phyloP scores from a whole-genome alignment of 2,888 invertebrate species.

The Chaetogeoica ovagalla region DNA sequence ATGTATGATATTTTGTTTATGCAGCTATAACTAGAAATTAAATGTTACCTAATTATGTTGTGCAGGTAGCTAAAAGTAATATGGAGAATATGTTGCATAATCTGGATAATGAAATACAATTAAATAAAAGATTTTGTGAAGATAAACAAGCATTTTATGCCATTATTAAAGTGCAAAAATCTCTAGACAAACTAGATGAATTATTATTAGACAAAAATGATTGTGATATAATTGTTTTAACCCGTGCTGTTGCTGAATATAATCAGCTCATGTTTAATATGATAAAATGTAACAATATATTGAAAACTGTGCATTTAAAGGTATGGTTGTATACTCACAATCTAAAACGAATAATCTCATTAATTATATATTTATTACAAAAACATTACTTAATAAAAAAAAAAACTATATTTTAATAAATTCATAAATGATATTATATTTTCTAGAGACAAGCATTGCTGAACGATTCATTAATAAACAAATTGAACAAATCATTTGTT shows the following conservation, averaged over 20 bases:
- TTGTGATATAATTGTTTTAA: constrained; percentile 62
- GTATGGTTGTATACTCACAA: background rate
- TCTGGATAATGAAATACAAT: constrained; percentile 40
- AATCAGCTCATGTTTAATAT: constrained; percentile 73
- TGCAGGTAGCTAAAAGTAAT: constrained; percentile 41
- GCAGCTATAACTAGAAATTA: background rate
- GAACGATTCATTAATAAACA: constrained; percentile 62
- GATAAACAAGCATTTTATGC: constrained; percentile 39
- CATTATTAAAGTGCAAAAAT: constrained; percentile 40
- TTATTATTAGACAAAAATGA: constrained; percentile 34
- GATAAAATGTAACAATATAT: constrained; percentile 13
- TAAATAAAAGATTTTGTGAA: constrained; percentile 38
- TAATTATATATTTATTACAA: too few species aligned
- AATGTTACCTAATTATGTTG: background rate
- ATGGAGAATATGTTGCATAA: constrained; percentile 34
- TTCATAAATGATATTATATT: constrained; percentile 53
- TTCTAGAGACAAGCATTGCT: constrained; percentile 60
- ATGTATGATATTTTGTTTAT: constrained; percentile 16
- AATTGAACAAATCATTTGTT: constrained; percentile 62
- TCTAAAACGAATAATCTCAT: too few species aligned
- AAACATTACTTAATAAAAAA: background rate
- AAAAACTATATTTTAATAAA: constrained; percentile 13
- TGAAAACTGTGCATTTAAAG: constrained; percentile 25
- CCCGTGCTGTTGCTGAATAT: constrained; percentile 75
- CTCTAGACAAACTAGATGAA: constrained; percentile 36